Conservation (phyloP, 2,888 invertebrate genomes). For the Troides aeacus region DNA sequence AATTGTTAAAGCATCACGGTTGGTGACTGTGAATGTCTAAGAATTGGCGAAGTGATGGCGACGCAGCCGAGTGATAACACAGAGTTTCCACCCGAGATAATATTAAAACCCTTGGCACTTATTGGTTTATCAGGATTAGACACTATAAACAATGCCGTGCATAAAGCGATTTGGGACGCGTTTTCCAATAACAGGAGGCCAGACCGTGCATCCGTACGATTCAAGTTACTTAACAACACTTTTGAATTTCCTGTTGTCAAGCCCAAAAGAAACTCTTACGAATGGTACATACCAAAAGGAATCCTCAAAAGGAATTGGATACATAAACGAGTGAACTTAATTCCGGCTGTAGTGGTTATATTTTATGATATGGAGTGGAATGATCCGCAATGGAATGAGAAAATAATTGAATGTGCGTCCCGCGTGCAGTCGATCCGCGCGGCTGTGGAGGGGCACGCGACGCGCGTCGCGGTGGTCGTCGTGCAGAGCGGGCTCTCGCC, state of each 20-base stretch:
- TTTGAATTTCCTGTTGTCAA: constrained; percentile 94
- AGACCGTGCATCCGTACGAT: constrained; percentile 90
- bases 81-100: constrained; percentile 91
- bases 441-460: constrained; percentile 85
- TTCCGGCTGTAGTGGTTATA: constrained; percentile 95
- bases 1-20: constrained; percentile 29
- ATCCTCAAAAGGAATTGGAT: constrained; percentile 97
- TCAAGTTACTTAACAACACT: constrained; percentile 88
- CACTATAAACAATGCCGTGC: constrained; percentile 89
- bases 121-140: constrained; percentile 95
- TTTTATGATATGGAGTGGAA: constrained; percentile 99
- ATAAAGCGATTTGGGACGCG: constrained; percentile 96
- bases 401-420: constrained; percentile 95
- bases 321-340: constrained; percentile 91
- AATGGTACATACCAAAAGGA: constrained; percentile 97
- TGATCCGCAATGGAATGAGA: constrained; percentile 95
- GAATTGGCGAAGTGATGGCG: constrained; percentile 63
- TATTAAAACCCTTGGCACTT: constrained; percentile 90
- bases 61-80: constrained; percentile 78
- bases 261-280: constrained; percentile 93
- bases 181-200: constrained; percentile 90
- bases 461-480: constrained; percentile 92
- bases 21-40: constrained; percentile 16
- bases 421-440: constrained; percentile 90
- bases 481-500: constrained; percentile 91